Base-by-base conservation (phyloP, 2,797 vertebrate species). In the Rhyacichthys aspro region DNA sequence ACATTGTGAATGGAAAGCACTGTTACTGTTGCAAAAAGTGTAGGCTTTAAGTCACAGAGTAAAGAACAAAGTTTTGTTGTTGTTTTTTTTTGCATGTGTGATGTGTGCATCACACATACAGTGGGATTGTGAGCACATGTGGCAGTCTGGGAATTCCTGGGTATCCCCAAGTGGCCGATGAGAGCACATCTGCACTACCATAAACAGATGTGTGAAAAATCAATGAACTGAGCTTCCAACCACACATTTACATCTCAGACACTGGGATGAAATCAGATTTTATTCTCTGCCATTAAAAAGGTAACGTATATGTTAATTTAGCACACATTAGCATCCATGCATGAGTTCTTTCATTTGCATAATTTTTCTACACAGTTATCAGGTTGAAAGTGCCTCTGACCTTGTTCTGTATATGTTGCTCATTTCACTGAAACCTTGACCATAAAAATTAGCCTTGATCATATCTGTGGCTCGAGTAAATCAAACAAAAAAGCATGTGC, bases 1-100 rank as follows among this genome's bases (percentile, higher is more conserved):
- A 49, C 45, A 39, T 28, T 9, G n/a, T 70, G 74, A 78, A 80
- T 81, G 69, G 54, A 68, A 77, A 75, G 55, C 53, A 63, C 71
- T 17, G 67, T 74, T 37, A 59, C 58, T 67, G n/a, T n/a, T n/a
- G n/a, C 59, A 57, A 63, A 53, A 74, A 64, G 63, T 70, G 72
- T 79, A 72, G 54, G 72, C 50, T 11, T 49, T 54, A n/a, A n/a
- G n/a, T n/a, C n/a, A n/a, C n/a, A 58, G 72, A 70, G 72, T 74
- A 61, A 59, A 76, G 67, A 74, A 72, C 59, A 28, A 64, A 77
- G 50, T 52, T 61, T n/a, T n/a, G n/a, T n/a, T n/a, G n/a, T n/a
- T n/a, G n/a, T n/a, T n/a, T n/a, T 67, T 55, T 17, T 67, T 49
- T 54, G 19, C 23, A 2, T 28, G 23, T 28, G 23, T 28, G 23